Conservation (phyloP, 23 tunicate genomes). For the Ascidia mentula region DNA sequence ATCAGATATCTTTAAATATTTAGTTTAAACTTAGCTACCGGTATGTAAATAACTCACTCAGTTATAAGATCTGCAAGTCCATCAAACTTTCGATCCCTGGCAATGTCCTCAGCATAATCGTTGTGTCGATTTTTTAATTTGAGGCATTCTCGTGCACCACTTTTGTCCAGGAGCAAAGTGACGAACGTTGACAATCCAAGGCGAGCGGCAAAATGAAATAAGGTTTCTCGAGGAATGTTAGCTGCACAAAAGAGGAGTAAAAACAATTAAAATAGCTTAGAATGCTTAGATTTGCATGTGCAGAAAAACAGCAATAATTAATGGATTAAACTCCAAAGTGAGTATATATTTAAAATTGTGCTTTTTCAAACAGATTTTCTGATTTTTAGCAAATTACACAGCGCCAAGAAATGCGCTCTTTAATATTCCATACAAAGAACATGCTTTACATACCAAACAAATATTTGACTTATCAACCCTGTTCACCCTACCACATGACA, state of each 20-base stretch:
- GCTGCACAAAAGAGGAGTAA: conserved; percentile 26
- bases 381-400: no score
- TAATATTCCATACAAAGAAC: no score
- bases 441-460: no score
- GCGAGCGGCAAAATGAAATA: conserved; percentile 94
- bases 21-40: no score
- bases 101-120: conserved; percentile 77
- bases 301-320: no score
- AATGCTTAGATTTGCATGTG: no score
- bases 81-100: conserved; percentile 57
- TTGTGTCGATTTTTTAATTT: conserved; percentile 56
- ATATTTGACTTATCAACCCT: no score
- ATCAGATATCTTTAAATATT: no score
- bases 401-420: no score
- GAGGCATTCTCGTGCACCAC: conserved; percentile 79
- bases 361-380: no score
- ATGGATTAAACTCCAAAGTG: no score
- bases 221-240: conserved; percentile 80
- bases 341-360: no score
- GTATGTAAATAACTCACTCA: conserved; percentile 43
- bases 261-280: background rate
- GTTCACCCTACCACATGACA: background rate
- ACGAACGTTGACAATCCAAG: conserved; percentile 91
- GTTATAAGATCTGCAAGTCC: conserved; percentile 87
- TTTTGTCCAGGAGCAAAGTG: conserved; percentile 80